phyloP scores from a whole-genome alignment of 2,113 vertebrate species.

The Onychostruthus taczanowskii region DNA sequence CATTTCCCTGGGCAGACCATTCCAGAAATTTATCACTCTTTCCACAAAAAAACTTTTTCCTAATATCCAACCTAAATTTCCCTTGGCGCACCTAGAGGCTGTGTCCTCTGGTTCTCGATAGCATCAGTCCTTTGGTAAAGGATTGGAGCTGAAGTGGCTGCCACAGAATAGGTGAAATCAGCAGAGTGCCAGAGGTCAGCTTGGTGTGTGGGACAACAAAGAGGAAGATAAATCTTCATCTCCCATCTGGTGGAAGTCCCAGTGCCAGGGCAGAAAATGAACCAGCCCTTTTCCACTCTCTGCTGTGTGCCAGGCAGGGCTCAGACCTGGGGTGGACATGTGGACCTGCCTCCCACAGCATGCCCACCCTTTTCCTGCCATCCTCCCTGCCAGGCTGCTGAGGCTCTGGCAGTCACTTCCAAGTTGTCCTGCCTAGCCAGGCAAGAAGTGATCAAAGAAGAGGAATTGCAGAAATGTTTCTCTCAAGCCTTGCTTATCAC shows the following conservation, averaged over 20 bases:
- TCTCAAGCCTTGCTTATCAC: not conserved
- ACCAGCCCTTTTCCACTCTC: not conserved
- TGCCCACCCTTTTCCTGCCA: not conserved
- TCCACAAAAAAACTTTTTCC: not conserved
- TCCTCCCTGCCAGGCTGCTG: not conserved
- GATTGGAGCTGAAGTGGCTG: not conserved
- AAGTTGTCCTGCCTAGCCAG: not conserved
- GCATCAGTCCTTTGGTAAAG: not conserved
- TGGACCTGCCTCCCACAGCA: not conserved
- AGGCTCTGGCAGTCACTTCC: not conserved
- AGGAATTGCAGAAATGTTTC: not conserved
- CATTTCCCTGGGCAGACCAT: not conserved
- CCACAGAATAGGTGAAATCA: not conserved
- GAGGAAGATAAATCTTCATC: not conserved
- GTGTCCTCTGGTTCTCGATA: not conserved
- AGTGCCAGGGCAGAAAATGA: accelerated
- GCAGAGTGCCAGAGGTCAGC: not conserved
- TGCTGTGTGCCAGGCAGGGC: not conserved
- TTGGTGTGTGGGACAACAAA: not conserved
- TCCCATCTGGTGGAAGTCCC: not conserved
- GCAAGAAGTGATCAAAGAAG: not conserved
- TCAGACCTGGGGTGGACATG: not conserved
- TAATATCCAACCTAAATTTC: not conserved
- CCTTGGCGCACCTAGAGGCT: not conserved
- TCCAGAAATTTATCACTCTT: not conserved